Evolutionary conservation across 2,113 vertebrate species (phyloP).

Genomic region (Protobothrops flavoviridis): DNA sequence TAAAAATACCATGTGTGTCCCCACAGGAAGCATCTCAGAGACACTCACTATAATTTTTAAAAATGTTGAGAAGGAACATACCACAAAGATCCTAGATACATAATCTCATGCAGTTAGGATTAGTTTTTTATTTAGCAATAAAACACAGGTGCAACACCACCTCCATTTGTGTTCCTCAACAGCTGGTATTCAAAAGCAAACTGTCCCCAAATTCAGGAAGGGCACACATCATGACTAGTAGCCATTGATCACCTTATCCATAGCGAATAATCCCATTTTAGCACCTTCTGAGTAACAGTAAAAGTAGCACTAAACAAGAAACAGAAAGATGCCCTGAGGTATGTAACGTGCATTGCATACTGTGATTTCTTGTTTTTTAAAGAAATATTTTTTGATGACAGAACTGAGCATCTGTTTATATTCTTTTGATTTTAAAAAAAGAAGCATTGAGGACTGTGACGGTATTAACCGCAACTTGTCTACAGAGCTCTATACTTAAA

Average conservation of each 20-base stretch:
- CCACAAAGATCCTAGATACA: not conserved
- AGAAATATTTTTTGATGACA: not conserved
- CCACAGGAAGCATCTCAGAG: not conserved
- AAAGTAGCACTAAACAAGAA: not conserved
- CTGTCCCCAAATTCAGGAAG: not conserved
- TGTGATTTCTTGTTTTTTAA: not conserved
- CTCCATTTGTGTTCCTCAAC: not conserved
- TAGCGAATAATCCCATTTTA: not conserved
- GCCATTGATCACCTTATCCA: not conserved
- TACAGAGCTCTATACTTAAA: not conserved
- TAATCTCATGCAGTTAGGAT: not conserved
- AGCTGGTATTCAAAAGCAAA: not conserved
- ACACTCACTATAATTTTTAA: not conserved
- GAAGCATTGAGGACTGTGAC: not conserved
- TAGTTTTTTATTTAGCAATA: not conserved
- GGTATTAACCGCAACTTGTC: not conserved
- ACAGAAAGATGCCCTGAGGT: not conserved
- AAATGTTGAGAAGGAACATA: not conserved
- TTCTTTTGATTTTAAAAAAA: not conserved
- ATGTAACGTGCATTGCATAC: not conserved
- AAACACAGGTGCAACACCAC: not conserved
- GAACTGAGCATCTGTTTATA: not conserved
- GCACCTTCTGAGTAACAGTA: not conserved
- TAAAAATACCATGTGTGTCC: not conserved
- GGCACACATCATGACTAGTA: not conserved